Percentiles rank a stretch among this genome's conserved stretches.
These are phyloP conservation scores for Pseudorectes ferrugineus DNA, from an alignment of 2,113 vertebrate species.

Conservation along the genomic window DNA sequence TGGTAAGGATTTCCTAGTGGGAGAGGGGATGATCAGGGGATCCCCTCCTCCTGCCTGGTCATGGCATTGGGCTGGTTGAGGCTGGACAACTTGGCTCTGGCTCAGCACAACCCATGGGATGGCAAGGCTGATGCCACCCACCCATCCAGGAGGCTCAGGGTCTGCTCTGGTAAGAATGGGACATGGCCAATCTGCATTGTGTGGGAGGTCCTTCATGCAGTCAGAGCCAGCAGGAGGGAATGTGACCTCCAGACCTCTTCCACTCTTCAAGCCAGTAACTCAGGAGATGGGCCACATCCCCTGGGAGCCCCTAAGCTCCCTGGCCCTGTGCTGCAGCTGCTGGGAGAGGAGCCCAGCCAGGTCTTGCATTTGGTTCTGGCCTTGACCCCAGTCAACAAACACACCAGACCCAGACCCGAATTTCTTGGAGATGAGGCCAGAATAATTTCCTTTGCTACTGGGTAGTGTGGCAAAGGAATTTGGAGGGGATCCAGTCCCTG, in stretches of 20 bases:
- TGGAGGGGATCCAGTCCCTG: not conserved
- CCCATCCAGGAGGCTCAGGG: not conserved
- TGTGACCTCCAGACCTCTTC: not conserved
- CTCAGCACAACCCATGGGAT: not conserved
- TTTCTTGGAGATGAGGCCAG: not conserved
- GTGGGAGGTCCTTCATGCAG: not conserved
- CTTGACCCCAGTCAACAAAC: not conserved
- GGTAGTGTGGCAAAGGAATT: not conserved
- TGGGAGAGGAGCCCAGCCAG: not conserved
- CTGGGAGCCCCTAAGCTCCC: not conserved
- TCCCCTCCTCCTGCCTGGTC: not conserved
- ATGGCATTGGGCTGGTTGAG: not conserved
- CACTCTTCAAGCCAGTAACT: not conserved
- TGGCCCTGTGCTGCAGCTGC: not conserved
- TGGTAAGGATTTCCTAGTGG: not conserved
- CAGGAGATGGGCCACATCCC: not conserved
- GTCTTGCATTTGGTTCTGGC: not conserved
- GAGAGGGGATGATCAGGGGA: accelerated
- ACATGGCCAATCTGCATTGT: not conserved
- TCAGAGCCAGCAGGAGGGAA: not conserved
- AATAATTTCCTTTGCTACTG: not conserved
- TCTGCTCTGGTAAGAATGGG: not conserved
- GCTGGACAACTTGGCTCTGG: not conserved
- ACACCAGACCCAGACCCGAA: not conserved
- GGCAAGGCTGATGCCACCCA: not conserved